Base-by-base conservation (phyloP, 2,888 invertebrate species). In the Yponomeuta malinellus region DNA sequence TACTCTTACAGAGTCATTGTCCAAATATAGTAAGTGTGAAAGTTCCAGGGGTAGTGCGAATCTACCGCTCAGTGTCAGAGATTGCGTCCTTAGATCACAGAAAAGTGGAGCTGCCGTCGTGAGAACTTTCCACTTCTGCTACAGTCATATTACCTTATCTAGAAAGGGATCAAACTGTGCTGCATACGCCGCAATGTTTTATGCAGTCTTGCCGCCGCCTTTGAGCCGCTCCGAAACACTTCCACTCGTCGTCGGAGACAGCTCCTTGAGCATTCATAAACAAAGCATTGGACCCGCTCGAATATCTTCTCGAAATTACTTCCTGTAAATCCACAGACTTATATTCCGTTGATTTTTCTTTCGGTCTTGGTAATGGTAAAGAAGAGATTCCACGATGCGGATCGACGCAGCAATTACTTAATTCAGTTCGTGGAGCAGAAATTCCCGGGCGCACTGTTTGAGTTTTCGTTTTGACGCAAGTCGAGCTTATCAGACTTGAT, bases 131-230 rank as follows among this genome's bases (percentile, higher is more conserved):
- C 82, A 81, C 80, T 83, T 78, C 78, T 76, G 76, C 78, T 79
- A 84, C 83, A 88, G 81, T 87, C 82, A 86, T 89, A 88, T 90
- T 91, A 88, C 89, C 86, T 87, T 88, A 90, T 90, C 90, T 89
- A 86, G 89, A 85, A 86, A 87, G 85, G 89, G 90, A 91, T 91
- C 90, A 90, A 89, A 89, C 87, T 90, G 90, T 78, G 87, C 89
- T 89, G 89, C 92, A 91, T 89, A 90, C 90, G 80, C 85, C 81
- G 86, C 87, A 84, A 91, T 92, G 89, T 90, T 90, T 92, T 91
- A 92, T 92, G 92, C 92, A 92, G 90, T 86, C 83, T 77, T 82
- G 84, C 37, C 67, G 81, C 81, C 83, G 84, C 81, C 82, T 79
- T 81, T 89, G 88, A 89, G 89, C 89, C 86, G 86, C 89, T 88